These are phyloP conservation scores for Drosophila leonis DNA, from an alignment of 2,888 invertebrate genomes.

Conservation along the genomic window DNA sequence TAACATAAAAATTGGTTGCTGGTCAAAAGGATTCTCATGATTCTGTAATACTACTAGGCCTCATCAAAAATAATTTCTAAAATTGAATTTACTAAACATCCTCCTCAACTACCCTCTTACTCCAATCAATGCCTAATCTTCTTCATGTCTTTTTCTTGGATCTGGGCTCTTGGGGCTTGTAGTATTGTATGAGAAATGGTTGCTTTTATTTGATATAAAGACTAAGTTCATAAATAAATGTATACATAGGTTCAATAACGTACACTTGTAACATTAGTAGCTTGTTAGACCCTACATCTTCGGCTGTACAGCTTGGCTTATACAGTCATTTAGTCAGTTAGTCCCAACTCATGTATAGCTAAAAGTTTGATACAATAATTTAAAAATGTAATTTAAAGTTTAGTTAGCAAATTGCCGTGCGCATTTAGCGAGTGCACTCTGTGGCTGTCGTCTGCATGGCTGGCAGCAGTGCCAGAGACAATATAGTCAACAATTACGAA, in stretches of 20 bases:
- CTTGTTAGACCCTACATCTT: not conserved
- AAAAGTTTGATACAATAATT: not conserved
- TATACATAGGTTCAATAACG: no score
- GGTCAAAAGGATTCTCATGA: no score
- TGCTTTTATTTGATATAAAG: no score
- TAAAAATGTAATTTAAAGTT: not conserved
- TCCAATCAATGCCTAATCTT: not conserved
- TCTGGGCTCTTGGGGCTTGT: no score
- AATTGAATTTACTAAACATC: not conserved
- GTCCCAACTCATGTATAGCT: not conserved
- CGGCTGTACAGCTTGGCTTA: no score
- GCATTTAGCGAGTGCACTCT: constrained; percentile 47
- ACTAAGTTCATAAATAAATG: not conserved
- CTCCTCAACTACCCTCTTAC: not conserved
- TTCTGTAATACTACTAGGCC: not conserved
- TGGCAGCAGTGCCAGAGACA: constrained; percentile 66
- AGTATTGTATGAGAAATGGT: no score
- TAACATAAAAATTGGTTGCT: not conserved
- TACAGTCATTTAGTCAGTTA: not conserved
- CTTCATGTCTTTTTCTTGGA: no score
- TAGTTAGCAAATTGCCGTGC: constrained; percentile 11
- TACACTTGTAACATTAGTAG: not conserved
- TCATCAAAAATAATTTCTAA: no score
- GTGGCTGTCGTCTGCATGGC: constrained; percentile 34
- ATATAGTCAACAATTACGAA: constrained; percentile 81